Evolutionary conservation across 2,113 vertebrate species (phyloP).

Genomic region (Catharus minimus): DNA sequence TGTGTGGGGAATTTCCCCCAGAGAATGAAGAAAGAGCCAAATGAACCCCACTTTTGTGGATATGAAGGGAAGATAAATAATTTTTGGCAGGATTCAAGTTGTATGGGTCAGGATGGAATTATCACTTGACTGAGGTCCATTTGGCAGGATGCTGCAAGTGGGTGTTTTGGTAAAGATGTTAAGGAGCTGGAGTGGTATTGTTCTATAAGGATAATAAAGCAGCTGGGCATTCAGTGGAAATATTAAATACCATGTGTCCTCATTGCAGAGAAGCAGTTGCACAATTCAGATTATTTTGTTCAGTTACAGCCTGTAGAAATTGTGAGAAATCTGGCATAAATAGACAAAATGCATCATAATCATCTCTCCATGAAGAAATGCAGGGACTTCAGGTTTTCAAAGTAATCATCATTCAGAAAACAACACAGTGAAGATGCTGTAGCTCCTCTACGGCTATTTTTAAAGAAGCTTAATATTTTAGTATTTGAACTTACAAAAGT

Average conservation of each 20-base stretch:
- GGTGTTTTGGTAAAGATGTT: background rate
- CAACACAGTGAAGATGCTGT: background rate
- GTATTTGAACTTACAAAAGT: background rate
- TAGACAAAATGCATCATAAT: background rate
- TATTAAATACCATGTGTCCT: background rate
- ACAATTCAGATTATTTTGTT: background rate
- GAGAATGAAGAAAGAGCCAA: background rate
- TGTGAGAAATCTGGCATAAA: background rate
- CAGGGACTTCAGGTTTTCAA: background rate
- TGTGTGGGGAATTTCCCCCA: rapidly evolving
- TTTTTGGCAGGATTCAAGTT: background rate
- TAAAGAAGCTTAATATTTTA: background rate
- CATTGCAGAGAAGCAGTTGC: background rate
- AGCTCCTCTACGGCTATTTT: background rate
- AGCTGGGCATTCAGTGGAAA: background rate
- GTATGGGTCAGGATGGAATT: background rate
- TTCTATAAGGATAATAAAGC: background rate
- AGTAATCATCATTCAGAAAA: background rate
- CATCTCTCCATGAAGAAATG: background rate
- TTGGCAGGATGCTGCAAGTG: background rate
- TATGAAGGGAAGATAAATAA: background rate
- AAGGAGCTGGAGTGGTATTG: background rate
- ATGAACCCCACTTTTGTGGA: background rate
- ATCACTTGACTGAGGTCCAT: background rate
- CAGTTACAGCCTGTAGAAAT: background rate